Percentiles rank a stretch among this genome's conserved stretches.
These are phyloP conservation scores for Oscheius sp. DNA, from an alignment of 1,140 invertebrate species.

Conservation along the genomic window DNA sequence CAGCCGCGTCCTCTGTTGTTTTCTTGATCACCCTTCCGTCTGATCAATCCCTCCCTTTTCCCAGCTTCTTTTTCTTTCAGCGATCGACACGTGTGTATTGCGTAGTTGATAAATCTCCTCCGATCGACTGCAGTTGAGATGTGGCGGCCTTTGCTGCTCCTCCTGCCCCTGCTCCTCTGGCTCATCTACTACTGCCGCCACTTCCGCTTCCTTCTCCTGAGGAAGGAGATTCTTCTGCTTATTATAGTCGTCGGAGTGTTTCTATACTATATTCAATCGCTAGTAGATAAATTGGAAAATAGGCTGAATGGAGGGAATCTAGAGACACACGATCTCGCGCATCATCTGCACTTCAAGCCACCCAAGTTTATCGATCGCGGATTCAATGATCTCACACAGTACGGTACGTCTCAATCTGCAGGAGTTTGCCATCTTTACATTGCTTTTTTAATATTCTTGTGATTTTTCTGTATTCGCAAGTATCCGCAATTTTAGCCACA, in stretches of 20 bases:
- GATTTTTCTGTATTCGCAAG: too few relatives aligned
- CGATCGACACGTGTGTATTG: too few relatives aligned
- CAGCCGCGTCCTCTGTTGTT: too few relatives aligned
- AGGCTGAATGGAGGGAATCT: conserved; percentile 12
- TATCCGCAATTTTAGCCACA: neutral
- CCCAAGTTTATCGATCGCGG: conserved; percentile 31
- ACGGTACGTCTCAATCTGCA: conserved; percentile 14
- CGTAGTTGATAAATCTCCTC: too few relatives aligned
- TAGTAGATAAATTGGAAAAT: neutral
- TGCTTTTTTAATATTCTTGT: too few relatives aligned
- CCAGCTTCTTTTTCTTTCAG: too few relatives aligned
- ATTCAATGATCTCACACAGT: conserved; percentile 13
- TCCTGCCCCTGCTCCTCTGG: neutral
- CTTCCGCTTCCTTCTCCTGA: conserved; percentile 15
- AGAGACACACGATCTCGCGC: neutral
- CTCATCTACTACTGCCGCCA: conserved; percentile 9
- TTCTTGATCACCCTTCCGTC: too few relatives aligned
- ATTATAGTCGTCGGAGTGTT: conserved; percentile 16
- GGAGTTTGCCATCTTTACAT: neutral
- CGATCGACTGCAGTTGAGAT: too few relatives aligned
- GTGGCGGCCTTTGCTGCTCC: neutral
- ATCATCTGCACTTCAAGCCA: conserved; percentile 2
- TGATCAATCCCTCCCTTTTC: too few relatives aligned
- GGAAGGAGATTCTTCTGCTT: conserved; percentile 4
- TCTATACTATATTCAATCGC: neutral